Percentiles rank a stretch among this genome's conserved stretches.
Evolutionary conservation across 2,888 invertebrate genomes (phyloP).

Genomic region (Parelbella ahira): DNA sequence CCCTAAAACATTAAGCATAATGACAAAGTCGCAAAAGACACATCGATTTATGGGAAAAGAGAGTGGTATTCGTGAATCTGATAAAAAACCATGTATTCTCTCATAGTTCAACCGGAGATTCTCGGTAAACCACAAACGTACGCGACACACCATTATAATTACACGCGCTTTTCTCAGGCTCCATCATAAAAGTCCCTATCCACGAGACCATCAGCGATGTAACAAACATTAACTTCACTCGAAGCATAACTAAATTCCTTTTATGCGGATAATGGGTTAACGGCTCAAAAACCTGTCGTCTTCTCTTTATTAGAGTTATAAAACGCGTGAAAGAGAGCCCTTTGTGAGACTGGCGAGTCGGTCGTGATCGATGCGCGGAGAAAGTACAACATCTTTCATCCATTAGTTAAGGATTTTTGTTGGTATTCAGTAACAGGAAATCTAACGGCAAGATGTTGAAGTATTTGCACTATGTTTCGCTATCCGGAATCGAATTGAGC

Average conservation of each 20-base stretch:
- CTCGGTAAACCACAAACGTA: constrained; percentile 22
- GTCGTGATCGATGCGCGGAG: constrained; percentile 29
- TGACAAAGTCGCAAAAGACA: background rate
- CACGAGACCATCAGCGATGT: constrained; percentile 13
- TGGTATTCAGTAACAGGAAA: constrained; percentile 2
- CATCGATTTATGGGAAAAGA: constrained; percentile 14
- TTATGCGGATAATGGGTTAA: constrained; percentile 35
- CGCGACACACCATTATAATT: constrained; percentile 21
- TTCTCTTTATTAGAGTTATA: constrained; percentile 27
- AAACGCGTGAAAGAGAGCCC: constrained; percentile 28
- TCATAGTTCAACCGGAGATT: constrained; percentile 7
- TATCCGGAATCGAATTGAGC: background rate
- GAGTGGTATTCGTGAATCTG: constrained; percentile 12
- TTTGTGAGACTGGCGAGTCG: constrained; percentile 27
- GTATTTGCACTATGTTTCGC: background rate
- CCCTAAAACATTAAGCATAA: background rate
- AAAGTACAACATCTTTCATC: constrained; percentile 6
- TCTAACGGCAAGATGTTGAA: background rate
- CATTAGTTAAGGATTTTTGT: constrained; percentile 9
- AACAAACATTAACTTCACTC: constrained; percentile 19
- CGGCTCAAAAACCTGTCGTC: constrained; percentile 29
- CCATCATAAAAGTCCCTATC: constrained; percentile 18
- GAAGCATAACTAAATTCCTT: constrained; percentile 36
- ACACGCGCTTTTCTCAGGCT: constrained; percentile 13
- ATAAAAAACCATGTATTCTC: constrained; percentile 1